These are phyloP conservation scores for Scaptomyza parva DNA, from an alignment of 2,888 invertebrate species.

Conservation along the genomic window DNA sequence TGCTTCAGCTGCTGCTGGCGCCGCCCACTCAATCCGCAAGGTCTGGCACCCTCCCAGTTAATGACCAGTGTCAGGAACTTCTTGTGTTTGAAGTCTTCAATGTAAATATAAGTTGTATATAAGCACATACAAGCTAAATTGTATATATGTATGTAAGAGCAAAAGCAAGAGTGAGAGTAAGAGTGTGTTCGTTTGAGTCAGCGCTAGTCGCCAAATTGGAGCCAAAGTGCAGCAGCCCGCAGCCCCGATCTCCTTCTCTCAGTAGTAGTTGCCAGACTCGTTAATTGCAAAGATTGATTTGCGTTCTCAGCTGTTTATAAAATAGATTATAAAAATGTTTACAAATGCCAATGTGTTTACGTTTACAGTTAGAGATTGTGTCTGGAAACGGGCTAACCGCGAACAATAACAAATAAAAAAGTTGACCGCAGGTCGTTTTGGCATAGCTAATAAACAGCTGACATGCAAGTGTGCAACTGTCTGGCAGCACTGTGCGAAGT, in stretches of 20 bases:
- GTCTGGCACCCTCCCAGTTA: conserved; percentile 37
- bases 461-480: conserved; percentile 48
- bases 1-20: conserved; percentile 15
- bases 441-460: conserved; percentile 45
- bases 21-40: conserved; percentile 30
- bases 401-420: conserved; percentile 33
- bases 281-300: conserved; percentile 42
- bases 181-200: conserved; percentile 29
- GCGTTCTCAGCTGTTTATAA: conserved; percentile 25
- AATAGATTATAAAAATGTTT: conserved; percentile 18
- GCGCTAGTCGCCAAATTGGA: conserved; percentile 31
- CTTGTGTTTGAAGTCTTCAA: conserved; percentile 56
- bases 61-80: conserved; percentile 63
- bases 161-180: conserved; percentile 26
- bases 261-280: conserved; percentile 34
- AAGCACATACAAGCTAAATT: conserved; percentile 7
- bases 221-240: conserved; percentile 29
- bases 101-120: conserved; percentile 41
- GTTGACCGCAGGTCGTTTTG: conserved; percentile 11
- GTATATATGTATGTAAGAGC: conserved; percentile 17
- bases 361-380: conserved; percentile 23
- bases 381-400: conserved; percentile 20
- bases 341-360: background rate
- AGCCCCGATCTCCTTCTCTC: conserved; percentile 12
- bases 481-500: conserved; percentile 65